Evolutionary conservation across 2,888 invertebrate species (phyloP), one percentile per base, ranked within the genome.

Genomic region (Toxonevra muliebris): DNA sequence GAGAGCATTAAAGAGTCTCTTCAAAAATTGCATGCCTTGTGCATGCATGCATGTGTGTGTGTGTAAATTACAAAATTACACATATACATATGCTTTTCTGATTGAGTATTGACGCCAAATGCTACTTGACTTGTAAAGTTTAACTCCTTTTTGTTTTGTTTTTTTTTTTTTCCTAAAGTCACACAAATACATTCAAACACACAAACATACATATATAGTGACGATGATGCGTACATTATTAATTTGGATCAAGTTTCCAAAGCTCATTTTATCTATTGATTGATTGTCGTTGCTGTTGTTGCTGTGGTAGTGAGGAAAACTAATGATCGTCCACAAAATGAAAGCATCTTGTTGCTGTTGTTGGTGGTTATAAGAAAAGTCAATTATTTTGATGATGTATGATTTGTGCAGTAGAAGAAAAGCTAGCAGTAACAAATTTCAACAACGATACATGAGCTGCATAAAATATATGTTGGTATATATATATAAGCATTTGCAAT

Each of bases 161-260:
- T 4, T 30, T 30, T 30, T 2, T 30, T 4, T 30, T 2, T 30
- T 2, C 30, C 2, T 2, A 4, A 30, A 30, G 30, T 30, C 30
- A 30, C 30, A 30, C n/a, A n/a, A n/a, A 30, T 30, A 30, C 30
- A 30, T 30, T 4, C 30, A 30, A 4, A 30, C 30, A 30, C 7
- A 30, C 30, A 30, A 4, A 8, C 19, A 57, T 3, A 57, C 57
- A 19, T 19, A 17, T 11, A 57, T 59, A 19, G 7, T 30, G 10
- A 11, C 55, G 30, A 43, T 17, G 58, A 58, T 50, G 20, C 50
- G 61, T 65, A 67, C 30, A 30, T 48, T 45, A 61, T 66, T 66
- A 64, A 62, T 67, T 40, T 62, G 63, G 65, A 67, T 68, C 69
- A 68, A 68, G 68, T 68, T 69, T 63, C 60, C 45, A 61, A 61